phyloP scores from a whole-genome alignment of 1,140 invertebrate genomes.

The Zophobas atratus region DNA sequence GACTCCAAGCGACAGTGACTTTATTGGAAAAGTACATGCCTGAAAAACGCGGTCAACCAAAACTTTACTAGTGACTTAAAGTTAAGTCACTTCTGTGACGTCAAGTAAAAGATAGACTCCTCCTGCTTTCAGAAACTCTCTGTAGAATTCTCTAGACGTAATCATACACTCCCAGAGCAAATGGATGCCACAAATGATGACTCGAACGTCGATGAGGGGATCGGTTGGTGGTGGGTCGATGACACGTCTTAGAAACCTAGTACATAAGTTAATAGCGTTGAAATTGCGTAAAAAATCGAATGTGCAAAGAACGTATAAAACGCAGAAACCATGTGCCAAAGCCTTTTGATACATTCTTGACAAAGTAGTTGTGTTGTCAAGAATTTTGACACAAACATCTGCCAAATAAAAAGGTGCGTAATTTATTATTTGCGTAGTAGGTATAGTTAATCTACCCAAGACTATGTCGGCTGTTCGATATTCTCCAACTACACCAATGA shows the following conservation, averaged over 20 bases:
- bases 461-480: neutral
- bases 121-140: neutral
- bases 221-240: slow-evolving; percentile 7
- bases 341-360: slow-evolving; percentile 3
- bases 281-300: neutral
- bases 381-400: slow-evolving; percentile 3
- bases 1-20: neutral
- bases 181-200: neutral
- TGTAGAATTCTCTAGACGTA: neutral
- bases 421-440: too few species aligned
- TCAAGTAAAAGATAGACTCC: slow-evolving; percentile 10
- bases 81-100: slow-evolving; percentile 6
- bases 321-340: neutral
- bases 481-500: neutral
- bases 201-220: slow-evolving; percentile 12
- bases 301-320: slow-evolving; percentile 4
- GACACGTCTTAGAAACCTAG: neutral
- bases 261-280: neutral
- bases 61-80: neutral
- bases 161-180: neutral
- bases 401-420: neutral
- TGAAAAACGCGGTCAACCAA: neutral
- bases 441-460: neutral
- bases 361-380: neutral
- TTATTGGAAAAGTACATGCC: neutral